phyloP scores from a whole-genome alignment of 2,888 invertebrate genomes.

The Drosophila infuscata region DNA sequence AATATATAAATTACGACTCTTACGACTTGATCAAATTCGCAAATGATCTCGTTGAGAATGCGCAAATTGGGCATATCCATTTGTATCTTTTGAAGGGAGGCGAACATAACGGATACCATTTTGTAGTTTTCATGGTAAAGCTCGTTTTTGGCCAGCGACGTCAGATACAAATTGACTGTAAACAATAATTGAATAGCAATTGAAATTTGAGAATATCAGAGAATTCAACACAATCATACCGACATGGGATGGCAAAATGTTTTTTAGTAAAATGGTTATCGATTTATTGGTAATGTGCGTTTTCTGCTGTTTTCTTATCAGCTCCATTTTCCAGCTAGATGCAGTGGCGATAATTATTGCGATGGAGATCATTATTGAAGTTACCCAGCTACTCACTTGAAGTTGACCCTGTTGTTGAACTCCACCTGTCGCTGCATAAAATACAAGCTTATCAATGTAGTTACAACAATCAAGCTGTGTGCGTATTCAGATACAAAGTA shows the following conservation, averaged over 20 bases:
- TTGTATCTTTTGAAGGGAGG: slow-evolving; percentile 93
- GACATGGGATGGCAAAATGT: slow-evolving; percentile 96
- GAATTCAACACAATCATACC: slow-evolving; percentile 86
- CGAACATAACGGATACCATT: slow-evolving; percentile 97
- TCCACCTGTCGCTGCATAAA: slow-evolving; percentile 95
- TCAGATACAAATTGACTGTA: slow-evolving; percentile 87
- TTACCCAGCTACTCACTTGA: slow-evolving; percentile 85
- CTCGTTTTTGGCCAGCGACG: slow-evolving; percentile 89
- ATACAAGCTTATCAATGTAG: slow-evolving; percentile 91
- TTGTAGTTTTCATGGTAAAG: slow-evolving; percentile 95
- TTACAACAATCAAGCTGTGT: slow-evolving; percentile 90
- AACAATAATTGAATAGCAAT: not conserved
- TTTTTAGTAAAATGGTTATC: slow-evolving; percentile 94
- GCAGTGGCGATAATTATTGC: not conserved
- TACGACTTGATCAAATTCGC: slow-evolving; percentile 92
- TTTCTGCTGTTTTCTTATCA: slow-evolving; percentile 93
- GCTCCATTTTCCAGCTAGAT: slow-evolving; percentile 88
- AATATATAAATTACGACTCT: slow-evolving; percentile 78
- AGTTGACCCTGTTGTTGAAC: slow-evolving; percentile 94
- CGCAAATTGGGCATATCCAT: slow-evolving; percentile 88
- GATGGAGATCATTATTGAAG: fast-evolving
- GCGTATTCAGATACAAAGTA: slow-evolving; percentile 88
- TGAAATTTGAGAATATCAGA: slow-evolving; percentile 87
- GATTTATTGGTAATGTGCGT: slow-evolving; percentile 93
- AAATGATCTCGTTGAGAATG: slow-evolving; percentile 95